These are phyloP conservation scores for Neoitamus cyanurus DNA, from an alignment of 2,888 invertebrate species.

Conservation along the genomic window DNA sequence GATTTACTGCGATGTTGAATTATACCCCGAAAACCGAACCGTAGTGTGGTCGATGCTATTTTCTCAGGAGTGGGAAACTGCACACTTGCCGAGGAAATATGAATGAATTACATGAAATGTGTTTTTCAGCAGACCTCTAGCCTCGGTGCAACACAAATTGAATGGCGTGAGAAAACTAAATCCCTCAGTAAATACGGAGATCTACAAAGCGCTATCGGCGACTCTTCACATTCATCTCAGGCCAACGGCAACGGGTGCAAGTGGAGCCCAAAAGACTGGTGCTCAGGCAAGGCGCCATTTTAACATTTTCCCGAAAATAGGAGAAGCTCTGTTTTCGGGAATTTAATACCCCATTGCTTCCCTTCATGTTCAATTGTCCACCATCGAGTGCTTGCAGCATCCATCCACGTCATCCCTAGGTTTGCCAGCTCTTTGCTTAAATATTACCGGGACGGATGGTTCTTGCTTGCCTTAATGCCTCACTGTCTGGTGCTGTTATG, in stretches of 20 bases:
- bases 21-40: not conserved
- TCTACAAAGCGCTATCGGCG: not conserved
- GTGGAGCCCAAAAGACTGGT: no score
- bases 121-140: not conserved
- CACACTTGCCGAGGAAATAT: not conserved
- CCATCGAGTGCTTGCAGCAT: not conserved
- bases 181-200: not conserved
- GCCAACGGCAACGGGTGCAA: not conserved
- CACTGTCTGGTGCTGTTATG: slow-evolving; percentile 15
- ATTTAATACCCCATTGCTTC: slow-evolving; percentile 28
- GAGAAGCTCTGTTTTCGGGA: not conserved
- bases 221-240: not conserved
- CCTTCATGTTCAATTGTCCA: slow-evolving; percentile 31
- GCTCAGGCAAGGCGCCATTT: not conserved
- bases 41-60: not conserved
- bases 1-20: not conserved
- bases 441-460: not conserved
- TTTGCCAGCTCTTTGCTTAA: not conserved
- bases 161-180: not conserved
- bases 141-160: not conserved
- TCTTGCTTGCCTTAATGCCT: not conserved
- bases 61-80: not conserved
- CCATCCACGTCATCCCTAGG: not conserved
- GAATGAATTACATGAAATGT: not conserved
- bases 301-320: not conserved